A percentile compares a stretch with the other conserved stretches of the same genome.
phyloP scores from a whole-genome alignment of 2,797 vertebrate species.

The Forpus xanthops region DNA sequence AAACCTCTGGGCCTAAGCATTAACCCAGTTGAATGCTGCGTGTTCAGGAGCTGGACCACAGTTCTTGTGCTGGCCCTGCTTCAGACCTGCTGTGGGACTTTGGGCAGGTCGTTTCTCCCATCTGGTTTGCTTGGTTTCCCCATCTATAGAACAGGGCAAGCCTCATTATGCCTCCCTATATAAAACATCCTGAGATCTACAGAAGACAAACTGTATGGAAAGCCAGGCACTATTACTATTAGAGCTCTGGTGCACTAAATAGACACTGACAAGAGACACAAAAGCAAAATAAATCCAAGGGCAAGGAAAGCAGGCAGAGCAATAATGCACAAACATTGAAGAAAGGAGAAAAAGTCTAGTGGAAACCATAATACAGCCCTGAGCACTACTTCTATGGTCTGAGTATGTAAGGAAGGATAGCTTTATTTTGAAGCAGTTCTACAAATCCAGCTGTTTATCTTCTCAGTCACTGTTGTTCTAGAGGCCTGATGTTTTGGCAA shows the following conservation, averaged over 20 bases:
- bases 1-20: not conserved
- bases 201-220: not conserved
- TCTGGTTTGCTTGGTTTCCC: not conserved
- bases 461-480: not conserved
- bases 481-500: not conserved
- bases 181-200: not conserved
- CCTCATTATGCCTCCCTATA: not conserved
- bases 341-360: not conserved
- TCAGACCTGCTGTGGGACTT: not conserved
- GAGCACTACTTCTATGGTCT: not conserved
- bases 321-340: not conserved
- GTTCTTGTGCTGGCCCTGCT: not conserved
- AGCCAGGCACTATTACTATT: not conserved
- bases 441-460: not conserved
- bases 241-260: not conserved
- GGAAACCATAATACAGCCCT: not conserved
- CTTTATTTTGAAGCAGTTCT: not conserved
- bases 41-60: not conserved
- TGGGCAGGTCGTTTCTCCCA: not conserved
- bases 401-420: not conserved
- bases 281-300: not conserved
- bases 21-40: accelerated
- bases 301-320: not conserved
- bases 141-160: not conserved
- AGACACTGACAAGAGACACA: not conserved